Evolutionary conservation across 1,140 invertebrate species (phyloP), one percentile per base, ranked within the genome.

Genomic region (Brachionus asplanchnoidis): DNA sequence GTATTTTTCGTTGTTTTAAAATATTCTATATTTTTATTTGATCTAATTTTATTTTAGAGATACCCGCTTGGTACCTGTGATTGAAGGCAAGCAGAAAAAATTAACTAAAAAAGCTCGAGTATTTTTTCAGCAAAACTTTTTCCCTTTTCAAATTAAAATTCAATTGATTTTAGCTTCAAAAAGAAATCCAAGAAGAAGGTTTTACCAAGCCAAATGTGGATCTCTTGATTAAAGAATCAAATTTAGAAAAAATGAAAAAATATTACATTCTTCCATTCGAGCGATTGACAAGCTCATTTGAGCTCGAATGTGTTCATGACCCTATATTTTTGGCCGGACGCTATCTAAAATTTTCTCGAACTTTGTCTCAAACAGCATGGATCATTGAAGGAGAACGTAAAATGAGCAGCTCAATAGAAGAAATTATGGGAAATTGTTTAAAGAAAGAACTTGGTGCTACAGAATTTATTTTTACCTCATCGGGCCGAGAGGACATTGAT

Each of bases 401-500:
- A 86, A 92, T 94, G 89, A 93, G 94, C 86, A 92, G 92, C 26
- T 98, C 96, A 0, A 94, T 98, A 1, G 94, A 98, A 90, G 96
- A 98, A 89, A 91, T 96, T 17, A 93, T 98, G 66, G 93, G 93
- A 87, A 90, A 92, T 70, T 89, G 60, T 88, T 90, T 87, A 87
- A 91, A 87, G 86, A 92, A 88, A 36, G 91, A 75, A 68, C 90
- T 92, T 17, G 88, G 20, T 44, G 60, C 82, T 9, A 84, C 60
- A 28, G 53, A 88, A 87, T 88, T 86, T 92, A 94, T 89, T 93
- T 98, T 92, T 87, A 93, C 94, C 86, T 93, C 96, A 5, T 97
- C 95, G 84, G 97, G 97, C 0, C 91, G 97, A 79, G 97, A 98
- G 91, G 97, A 99, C 91, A 95, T 95, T 0, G 95, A 97, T 90